Evolutionary conservation across 2,888 invertebrate species (phyloP).

Genomic region (Spilarctia lutea): DNA sequence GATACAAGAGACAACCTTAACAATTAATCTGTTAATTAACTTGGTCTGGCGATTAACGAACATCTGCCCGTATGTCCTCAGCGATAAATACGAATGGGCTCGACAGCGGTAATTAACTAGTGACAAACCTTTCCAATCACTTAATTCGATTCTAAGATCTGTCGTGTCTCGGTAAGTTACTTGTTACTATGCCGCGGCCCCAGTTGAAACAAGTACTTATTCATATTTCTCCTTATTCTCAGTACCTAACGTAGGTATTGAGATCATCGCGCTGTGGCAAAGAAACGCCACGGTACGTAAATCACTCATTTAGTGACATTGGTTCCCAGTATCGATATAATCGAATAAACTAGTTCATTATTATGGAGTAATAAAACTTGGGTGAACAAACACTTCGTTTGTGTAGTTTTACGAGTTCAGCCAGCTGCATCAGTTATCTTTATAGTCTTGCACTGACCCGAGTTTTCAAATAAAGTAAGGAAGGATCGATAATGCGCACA

Average conservation of each 20-base stretch:
- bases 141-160: slow-evolving; percentile 66
- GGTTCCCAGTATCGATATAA: slow-evolving; percentile 80
- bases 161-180: slow-evolving; percentile 48
- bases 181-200: slow-evolving; percentile 52
- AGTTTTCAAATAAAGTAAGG: slow-evolving; percentile 53
- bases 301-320: slow-evolving; percentile 78
- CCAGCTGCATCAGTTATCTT: slow-evolving; percentile 77
- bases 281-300: slow-evolving; percentile 63
- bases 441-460: slow-evolving; percentile 73
- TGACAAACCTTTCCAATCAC: slow-evolving; percentile 75
- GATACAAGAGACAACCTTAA: not conserved
- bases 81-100: slow-evolving; percentile 71
- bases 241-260: slow-evolving; percentile 35
- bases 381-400: slow-evolving; percentile 75
- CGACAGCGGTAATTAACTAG: slow-evolving; percentile 73
- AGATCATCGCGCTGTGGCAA: slow-evolving; percentile 52
- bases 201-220: slow-evolving; percentile 13
- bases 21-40: not conserved
- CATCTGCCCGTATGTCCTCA: slow-evolving; percentile 55
- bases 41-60: slow-evolving; percentile 17
- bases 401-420: slow-evolving; percentile 77
- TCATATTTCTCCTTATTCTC: slow-evolving; percentile 10
- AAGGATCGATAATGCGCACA: slow-evolving; percentile 32
- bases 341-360: slow-evolving; percentile 85
- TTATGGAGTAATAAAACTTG: slow-evolving; percentile 75